Evolutionary conservation across 2,797 vertebrate genomes (phyloP).

Genomic region (Phataginus tricuspis): DNA sequence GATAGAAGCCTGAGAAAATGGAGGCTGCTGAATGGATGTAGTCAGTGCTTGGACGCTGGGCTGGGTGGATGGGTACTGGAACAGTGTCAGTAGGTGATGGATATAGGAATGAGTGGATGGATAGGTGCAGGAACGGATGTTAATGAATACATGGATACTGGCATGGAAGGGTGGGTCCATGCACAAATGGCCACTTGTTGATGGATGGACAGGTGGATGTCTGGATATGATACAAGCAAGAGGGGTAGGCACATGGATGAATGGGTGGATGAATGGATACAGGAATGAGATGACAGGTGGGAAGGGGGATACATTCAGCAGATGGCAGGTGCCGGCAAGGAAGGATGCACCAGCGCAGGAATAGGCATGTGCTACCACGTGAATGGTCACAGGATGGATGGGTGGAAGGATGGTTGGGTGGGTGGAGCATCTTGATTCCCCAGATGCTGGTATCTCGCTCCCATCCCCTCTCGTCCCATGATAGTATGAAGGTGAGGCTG

Average conservation of each 20-base stretch:
- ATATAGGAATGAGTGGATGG: fast-evolving
- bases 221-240: neutral
- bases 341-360: fast-evolving
- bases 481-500: neutral
- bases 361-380: fast-evolving
- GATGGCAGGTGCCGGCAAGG: neutral
- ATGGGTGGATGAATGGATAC: neutral
- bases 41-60: fast-evolving
- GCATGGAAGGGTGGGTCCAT: no score
- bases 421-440: neutral
- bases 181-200: no score
- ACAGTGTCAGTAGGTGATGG: fast-evolving
- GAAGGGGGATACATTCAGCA: no score
- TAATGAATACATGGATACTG: neutral
- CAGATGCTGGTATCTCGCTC: neutral
- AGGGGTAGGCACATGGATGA: neutral
- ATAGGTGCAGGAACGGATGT: neutral
- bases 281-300: no score
- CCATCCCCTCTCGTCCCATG: fast-evolving
- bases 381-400: fast-evolving
- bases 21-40: fast-evolving
- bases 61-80: fast-evolving
- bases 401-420: neutral
- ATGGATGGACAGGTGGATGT: neutral
- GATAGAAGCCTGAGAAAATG: no score